Evolutionary conservation across 2,797 vertebrate species (phyloP).

Genomic region (Oreochromis grahami): DNA sequence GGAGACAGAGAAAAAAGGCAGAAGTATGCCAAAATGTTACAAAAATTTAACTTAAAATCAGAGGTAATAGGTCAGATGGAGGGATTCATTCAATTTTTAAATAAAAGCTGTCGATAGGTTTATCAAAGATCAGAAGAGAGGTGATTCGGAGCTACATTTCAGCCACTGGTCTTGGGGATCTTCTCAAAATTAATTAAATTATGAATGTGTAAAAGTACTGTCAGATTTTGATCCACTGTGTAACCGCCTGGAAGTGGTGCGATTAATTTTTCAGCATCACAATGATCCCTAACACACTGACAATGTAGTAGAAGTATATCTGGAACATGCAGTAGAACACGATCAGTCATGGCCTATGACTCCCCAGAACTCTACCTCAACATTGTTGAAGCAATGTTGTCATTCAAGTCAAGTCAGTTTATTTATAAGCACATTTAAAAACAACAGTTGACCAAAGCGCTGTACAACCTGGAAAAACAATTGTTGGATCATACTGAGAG

Average conservation of each 20-base stretch:
- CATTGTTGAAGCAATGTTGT: not conserved
- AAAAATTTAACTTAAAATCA: accelerated
- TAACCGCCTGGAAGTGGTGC: not conserved
- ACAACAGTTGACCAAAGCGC: not conserved
- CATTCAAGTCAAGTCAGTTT: not conserved
- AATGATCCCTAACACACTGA: not conserved
- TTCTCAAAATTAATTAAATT: not conserved
- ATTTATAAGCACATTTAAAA: not conserved
- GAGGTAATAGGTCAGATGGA: not conserved
- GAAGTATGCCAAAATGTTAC: not conserved
- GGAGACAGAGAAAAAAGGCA: not conserved
- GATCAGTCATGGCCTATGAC: not conserved
- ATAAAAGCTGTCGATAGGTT: not conserved
- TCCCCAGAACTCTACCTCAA: not conserved
- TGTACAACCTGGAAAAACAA: not conserved
- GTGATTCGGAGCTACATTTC: not conserved
- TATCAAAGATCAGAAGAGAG: not conserved
- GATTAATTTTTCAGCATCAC: not conserved
- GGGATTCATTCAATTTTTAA: not conserved
- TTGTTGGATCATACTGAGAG: not conserved
- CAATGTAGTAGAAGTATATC: not conserved
- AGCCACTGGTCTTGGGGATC: not conserved
- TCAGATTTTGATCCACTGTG: not conserved
- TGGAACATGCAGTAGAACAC: not conserved
- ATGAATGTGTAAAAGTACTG: not conserved